phyloP scores from a whole-genome alignment of 1,140 invertebrate genomes.

The Penaeus indicus region DNA sequence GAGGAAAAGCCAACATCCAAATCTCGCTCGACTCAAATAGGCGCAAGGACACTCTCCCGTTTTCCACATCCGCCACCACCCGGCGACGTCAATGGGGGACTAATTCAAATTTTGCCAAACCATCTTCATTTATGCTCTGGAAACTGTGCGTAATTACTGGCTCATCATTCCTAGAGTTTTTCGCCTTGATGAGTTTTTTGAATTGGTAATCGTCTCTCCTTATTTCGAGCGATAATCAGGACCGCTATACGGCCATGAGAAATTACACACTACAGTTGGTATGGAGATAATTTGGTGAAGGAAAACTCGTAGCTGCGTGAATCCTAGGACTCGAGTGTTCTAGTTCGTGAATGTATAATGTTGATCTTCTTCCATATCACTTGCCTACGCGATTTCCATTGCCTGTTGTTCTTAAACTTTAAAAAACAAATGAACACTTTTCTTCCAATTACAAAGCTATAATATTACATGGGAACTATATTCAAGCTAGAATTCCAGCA shows the following conservation, averaged over 20 bases:
- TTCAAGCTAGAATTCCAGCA: too few relatives aligned
- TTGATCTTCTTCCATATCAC: too few relatives aligned
- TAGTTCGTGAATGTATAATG: too few relatives aligned
- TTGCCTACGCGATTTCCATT: too few relatives aligned
- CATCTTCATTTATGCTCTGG: conserved; percentile 37
- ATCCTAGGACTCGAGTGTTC: too few relatives aligned
- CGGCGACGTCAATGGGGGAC: conserved; percentile 39
- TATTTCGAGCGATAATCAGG: conserved; percentile 32
- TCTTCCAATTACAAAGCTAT: background rate
- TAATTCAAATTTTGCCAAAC: conserved; percentile 28
- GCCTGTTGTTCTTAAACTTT: too few relatives aligned
- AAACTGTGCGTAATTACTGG: conserved; percentile 40
- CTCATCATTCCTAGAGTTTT: conserved; percentile 31
- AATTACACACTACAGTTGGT: background rate
- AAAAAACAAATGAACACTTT: background rate
- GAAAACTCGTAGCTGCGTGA: too few relatives aligned
- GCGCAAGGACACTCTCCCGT: background rate
- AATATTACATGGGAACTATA: too few relatives aligned
- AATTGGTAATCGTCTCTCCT: conserved; percentile 40
- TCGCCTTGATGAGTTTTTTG: conserved; percentile 47
- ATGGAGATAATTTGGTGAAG: background rate
- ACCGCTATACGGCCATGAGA: background rate
- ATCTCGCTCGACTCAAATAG: background rate
- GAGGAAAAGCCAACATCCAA: background rate
- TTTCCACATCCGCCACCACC: background rate